phyloP scores from a whole-genome alignment of 2,888 invertebrate species.

The Cheilosia grossa region DNA sequence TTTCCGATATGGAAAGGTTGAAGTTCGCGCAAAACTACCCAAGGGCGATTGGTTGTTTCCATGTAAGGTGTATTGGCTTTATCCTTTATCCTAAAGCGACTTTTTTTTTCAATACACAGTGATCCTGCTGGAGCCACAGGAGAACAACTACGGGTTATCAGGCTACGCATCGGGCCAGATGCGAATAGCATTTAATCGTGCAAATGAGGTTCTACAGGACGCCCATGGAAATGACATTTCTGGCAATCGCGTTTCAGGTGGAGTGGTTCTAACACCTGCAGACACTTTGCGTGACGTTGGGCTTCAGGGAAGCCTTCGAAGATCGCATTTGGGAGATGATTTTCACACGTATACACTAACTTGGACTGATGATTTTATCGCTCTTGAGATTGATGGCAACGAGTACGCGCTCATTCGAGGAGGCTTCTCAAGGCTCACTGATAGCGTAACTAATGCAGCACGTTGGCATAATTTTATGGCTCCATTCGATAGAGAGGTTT shows the following conservation, averaged over 20 bases:
- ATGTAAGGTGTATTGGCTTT: conserved; percentile 83
- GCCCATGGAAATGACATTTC: conserved; percentile 78
- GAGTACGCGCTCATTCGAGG: conserved; percentile 84
- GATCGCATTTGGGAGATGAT: conserved; percentile 84
- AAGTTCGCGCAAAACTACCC: conserved; percentile 89
- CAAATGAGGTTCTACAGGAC: conserved; percentile 84
- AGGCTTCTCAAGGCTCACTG: conserved; percentile 77
- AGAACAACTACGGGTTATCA: conserved; percentile 86
- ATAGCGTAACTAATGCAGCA: conserved; percentile 79
- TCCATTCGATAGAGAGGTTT: conserved; percentile 90
- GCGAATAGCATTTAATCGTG: conserved; percentile 88
- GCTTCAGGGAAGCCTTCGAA: conserved; percentile 77
- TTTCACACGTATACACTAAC: conserved; percentile 88
- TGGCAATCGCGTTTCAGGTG: conserved; percentile 80
- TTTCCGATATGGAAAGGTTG: conserved; percentile 88
- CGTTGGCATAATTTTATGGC: conserved; percentile 87
- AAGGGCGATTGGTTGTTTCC: conserved; percentile 92
- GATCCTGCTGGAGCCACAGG: conserved; percentile 87
- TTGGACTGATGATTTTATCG: conserved; percentile 84
- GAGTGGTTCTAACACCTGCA: conserved; percentile 78
- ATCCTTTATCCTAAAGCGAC: background rate
- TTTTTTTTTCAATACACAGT: conserved; percentile 82
- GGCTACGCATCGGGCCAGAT: conserved; percentile 88
- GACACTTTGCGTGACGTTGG: conserved; percentile 80
- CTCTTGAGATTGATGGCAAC: conserved; percentile 84